Evolutionary conservation across 1,140 invertebrate genomes (phyloP).

Genomic region (Euura saliciscinereae): DNA sequence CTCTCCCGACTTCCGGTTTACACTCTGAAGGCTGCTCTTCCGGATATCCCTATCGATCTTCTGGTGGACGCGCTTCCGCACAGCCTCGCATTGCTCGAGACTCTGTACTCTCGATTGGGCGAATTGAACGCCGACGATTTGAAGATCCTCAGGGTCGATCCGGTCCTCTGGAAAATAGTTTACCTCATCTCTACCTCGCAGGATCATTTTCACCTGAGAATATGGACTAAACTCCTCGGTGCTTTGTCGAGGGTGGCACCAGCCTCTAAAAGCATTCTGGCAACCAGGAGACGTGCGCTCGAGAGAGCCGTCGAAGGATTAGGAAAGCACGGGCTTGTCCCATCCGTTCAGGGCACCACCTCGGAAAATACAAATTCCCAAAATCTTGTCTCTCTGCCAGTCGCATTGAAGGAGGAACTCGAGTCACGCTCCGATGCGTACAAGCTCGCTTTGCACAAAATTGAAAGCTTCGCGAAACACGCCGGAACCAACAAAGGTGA

Average conservation of each 20-base stretch:
- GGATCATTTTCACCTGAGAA: slow-evolving; percentile 36
- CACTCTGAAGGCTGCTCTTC: slow-evolving; percentile 73
- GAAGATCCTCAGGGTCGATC: slow-evolving; percentile 48
- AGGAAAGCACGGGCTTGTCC: slow-evolving; percentile 85
- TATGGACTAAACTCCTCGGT: slow-evolving; percentile 56
- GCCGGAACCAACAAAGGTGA: slow-evolving; percentile 45
- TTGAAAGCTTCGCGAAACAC: slow-evolving; percentile 66
- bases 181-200: slow-evolving; percentile 42
- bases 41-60: slow-evolving; percentile 84
- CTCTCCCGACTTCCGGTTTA: slow-evolving; percentile 75
- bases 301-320: slow-evolving; percentile 86
- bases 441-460: slow-evolving; percentile 84
- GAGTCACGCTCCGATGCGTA: slow-evolving; percentile 84
- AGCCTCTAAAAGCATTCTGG: slow-evolving; percentile 63
- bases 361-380: slow-evolving; percentile 61
- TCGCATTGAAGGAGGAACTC: slow-evolving; percentile 81
- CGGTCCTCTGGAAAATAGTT: slow-evolving; percentile 47
- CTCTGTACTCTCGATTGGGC: slow-evolving; percentile 65
- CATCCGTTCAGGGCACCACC: slow-evolving; percentile 26
- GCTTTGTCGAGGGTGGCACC: slow-evolving; percentile 56
- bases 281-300: slow-evolving; percentile 71
- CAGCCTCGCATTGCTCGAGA: slow-evolving; percentile 83
- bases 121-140: slow-evolving; percentile 44
- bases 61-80: slow-evolving; percentile 87
- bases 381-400: slow-evolving; percentile 69